phyloP scores from a whole-genome alignment of 2,113 vertebrate species.

The Lethenteron camtschaticum region DNA sequence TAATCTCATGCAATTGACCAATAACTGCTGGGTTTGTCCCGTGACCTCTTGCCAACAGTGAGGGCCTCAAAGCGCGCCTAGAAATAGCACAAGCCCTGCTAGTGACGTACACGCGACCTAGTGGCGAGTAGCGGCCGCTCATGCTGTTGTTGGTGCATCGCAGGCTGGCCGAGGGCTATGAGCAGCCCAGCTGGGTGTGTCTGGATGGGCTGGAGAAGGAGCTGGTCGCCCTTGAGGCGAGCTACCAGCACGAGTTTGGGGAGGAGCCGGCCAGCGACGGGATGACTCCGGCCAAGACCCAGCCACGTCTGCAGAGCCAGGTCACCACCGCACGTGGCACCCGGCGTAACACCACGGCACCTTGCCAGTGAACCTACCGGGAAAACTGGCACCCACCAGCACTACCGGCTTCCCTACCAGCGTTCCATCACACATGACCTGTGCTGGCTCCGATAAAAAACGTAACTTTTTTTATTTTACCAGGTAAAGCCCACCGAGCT shows the following conservation, averaged over 20 bases:
- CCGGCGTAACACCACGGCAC: no score
- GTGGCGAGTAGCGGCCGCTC: no score
- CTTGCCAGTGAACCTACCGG: slow-evolving; percentile 8
- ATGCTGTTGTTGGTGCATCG: no score
- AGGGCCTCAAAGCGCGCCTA: no score
- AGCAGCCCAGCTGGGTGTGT: slow-evolving; percentile 79
- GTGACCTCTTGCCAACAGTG: neutral
- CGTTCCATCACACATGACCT: neutral
- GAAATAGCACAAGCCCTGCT: no score
- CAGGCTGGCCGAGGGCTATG: slow-evolving; percentile 53
- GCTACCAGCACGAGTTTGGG: slow-evolving; percentile 65
- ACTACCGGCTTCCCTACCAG: neutral
- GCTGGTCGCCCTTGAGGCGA: slow-evolving; percentile 72
- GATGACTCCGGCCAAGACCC: slow-evolving; percentile 17
- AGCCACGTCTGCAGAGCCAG: no score
- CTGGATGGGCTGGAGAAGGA: slow-evolving; percentile 68
- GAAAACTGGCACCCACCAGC: slow-evolving; percentile 8
- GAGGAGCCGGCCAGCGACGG: slow-evolving; percentile 39
- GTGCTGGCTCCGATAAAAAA: neutral
- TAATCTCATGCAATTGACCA: neutral
- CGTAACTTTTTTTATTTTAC: no score
- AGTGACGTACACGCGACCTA: no score
- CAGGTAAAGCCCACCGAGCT: no score
- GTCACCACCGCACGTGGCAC: no score
- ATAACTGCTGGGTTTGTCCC: slow-evolving; percentile 8